These are phyloP conservation scores for Blastobasis adustella DNA, from an alignment of 2,888 invertebrate species.

Conservation along the genomic window DNA sequence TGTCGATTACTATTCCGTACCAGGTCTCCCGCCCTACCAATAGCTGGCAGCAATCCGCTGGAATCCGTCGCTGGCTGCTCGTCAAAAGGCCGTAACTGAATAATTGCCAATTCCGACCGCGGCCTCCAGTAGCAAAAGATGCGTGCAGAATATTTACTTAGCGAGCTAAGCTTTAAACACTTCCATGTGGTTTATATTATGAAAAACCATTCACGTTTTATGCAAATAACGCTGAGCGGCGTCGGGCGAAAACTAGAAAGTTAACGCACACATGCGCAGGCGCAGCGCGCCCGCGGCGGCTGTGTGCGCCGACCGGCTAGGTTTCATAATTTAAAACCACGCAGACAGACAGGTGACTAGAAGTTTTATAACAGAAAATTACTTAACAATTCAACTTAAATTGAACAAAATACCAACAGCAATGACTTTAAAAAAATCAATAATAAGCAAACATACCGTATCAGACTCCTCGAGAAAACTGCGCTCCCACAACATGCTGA, in stretches of 20 bases:
- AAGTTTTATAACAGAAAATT: slow-evolving; percentile 3
- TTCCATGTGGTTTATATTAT: slow-evolving; percentile 67
- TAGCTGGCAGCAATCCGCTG: too few species aligned
- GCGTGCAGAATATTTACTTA: slow-evolving; percentile 59
- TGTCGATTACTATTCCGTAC: too few species aligned
- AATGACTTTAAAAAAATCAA: slow-evolving; percentile 7
- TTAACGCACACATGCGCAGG: slow-evolving; percentile 44
- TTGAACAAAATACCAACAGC: too few species aligned
- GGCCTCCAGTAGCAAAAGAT: slow-evolving; percentile 18
- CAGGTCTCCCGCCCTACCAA: too few species aligned
- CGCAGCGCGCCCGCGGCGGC: slow-evolving; percentile 16
- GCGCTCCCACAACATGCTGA: slow-evolving; percentile 67
- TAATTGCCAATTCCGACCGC: slow-evolving; percentile 48
- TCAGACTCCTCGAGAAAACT: slow-evolving; percentile 62
- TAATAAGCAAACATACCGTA: slow-evolving; percentile 48
- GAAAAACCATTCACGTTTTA: slow-evolving; percentile 73
- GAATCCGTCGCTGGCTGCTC: too few species aligned
- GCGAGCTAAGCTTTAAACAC: slow-evolving; percentile 49
- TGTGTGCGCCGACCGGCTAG: slow-evolving; percentile 36
- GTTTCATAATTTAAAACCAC: slow-evolving; percentile 52
- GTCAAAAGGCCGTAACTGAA: slow-evolving; percentile 28
- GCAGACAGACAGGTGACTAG: slow-evolving; percentile 28
- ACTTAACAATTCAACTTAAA: slow-evolving; percentile 1
- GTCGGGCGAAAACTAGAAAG: slow-evolving; percentile 74
- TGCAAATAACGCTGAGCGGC: slow-evolving; percentile 63